Evolutionary conservation across 2,113 vertebrate genomes (phyloP).

Genomic region (Tachuris rubrigastra): DNA sequence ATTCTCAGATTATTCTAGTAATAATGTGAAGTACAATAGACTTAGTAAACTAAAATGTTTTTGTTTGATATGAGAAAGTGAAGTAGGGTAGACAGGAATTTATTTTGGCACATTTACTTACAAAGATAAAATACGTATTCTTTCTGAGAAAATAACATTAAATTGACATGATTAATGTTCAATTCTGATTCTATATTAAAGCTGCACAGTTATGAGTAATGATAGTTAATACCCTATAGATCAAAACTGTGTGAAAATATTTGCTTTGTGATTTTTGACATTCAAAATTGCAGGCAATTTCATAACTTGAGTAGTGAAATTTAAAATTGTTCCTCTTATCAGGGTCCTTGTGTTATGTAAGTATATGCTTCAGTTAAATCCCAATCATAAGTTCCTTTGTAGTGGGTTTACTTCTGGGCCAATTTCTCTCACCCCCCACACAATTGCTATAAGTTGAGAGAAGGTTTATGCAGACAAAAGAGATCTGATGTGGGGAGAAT

Average conservation of each 20-base stretch:
- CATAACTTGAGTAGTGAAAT: not conserved
- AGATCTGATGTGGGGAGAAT: no score
- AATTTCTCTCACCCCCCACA: no score
- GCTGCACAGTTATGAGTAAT: not conserved
- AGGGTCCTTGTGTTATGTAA: not conserved
- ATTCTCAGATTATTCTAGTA: not conserved
- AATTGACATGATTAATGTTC: slow-evolving; percentile 8
- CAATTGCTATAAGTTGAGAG: no score
- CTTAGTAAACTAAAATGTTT: slow-evolving; percentile 13
- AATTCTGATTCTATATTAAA: not conserved
- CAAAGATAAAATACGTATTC: not conserved
- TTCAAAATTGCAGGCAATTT: slow-evolving; percentile 11
- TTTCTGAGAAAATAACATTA: slow-evolving; percentile 27
- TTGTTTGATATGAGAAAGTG: slow-evolving; percentile 5
- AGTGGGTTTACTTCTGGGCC: no score
- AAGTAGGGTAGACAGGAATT: not conserved
- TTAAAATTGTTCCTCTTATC: not conserved
- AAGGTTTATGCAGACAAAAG: no score
- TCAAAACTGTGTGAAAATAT: slow-evolving; percentile 16
- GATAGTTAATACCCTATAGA: not conserved
- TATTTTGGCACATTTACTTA: slow-evolving; percentile 30
- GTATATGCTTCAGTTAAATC: not conserved
- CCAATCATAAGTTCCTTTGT: not conserved
- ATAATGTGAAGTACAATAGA: not conserved
- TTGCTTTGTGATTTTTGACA: not conserved